These are phyloP conservation scores for Oreotrochilus melanogaster DNA, from an alignment of 2,113 vertebrate species.

Conservation along the genomic window DNA sequence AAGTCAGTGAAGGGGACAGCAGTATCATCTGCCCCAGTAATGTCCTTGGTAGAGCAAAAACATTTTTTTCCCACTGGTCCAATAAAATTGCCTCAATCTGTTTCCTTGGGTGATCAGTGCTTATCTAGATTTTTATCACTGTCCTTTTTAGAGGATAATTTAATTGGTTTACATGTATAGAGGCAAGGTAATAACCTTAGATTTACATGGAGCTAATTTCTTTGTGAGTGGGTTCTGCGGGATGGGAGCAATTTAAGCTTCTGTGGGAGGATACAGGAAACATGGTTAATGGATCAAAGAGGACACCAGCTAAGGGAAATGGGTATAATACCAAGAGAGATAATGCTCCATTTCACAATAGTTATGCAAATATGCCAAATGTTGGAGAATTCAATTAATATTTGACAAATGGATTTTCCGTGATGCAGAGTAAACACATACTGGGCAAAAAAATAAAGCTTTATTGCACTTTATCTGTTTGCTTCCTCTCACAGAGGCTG, in stretches of 20 bases:
- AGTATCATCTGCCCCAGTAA: background rate
- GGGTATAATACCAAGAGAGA: slow-evolving; percentile 46
- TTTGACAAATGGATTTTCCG: slow-evolving; percentile 60
- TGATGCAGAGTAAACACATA: slow-evolving; percentile 54
- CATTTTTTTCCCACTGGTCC: background rate
- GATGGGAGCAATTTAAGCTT: slow-evolving; percentile 63
- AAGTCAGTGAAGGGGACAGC: background rate
- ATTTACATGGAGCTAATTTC: slow-evolving; percentile 63
- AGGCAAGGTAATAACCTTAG: slow-evolving; percentile 53
- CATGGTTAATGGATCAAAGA: slow-evolving; percentile 67
- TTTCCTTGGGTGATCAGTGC: slow-evolving; percentile 4
- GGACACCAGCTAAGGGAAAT: slow-evolving; percentile 49
- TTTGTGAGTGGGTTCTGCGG: slow-evolving; percentile 47
- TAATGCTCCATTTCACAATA: slow-evolving; percentile 58
- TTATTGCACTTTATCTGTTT: background rate
- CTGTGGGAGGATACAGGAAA: slow-evolving; percentile 62
- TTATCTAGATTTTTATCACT: slow-evolving; percentile 61
- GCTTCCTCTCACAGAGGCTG: background rate
- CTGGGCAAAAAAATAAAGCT: slow-evolving; percentile 26
- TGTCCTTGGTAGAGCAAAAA: background rate
- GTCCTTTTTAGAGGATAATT: slow-evolving; percentile 60
- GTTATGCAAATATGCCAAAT: slow-evolving; percentile 74
- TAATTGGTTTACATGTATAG: slow-evolving; percentile 42
- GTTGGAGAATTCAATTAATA: slow-evolving; percentile 71
- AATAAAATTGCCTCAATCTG: slow-evolving; percentile 24